Evolutionary conservation across 2,113 vertebrate genomes (phyloP), one percentile per base, ranked within the genome.

Genomic region (Odontophorus gujanensis): DNA sequence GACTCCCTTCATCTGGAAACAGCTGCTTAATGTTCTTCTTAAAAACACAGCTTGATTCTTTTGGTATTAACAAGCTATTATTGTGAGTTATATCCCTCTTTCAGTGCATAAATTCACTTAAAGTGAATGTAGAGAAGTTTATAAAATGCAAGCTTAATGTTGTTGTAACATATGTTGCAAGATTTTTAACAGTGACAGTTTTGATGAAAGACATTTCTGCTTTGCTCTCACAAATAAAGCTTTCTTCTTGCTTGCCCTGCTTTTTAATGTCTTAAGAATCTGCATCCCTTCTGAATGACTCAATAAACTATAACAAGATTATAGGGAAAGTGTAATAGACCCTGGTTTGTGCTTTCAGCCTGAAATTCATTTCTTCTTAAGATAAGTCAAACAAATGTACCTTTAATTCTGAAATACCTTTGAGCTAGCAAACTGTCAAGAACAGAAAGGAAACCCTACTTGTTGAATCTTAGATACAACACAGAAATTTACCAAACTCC

Each of bases 11-110:
- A 97, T 98, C 97, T 97, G 94, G 98, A 98, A 99, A 98, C 98
- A 99, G 98, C 98, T 99, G 98, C 97, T 99, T 99, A 99, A 99
- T 99, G 98, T 98, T 98, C 98, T 98, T 97, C 98, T 98, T 98
- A 98, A 98, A 99, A 98, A 98, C 98, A 98, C 97, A 95, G 96
- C 98, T 98, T 98, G 98, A 97, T 99, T 98, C 97, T 97, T 98
- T 98, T 81, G 95, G 98, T 98, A 98, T 99, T 99, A 99, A 98
- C 98, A 98, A 98, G 98, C 98, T 98, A 98, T 99, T 99, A 98
- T 97, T 97, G 96, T 98, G 98, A 99, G 96, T 98, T 98, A 99
- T 99, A 97, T 94, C 75, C 94, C 94, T 97, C 98, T 97, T 97
- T 97, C 96, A 96, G 96, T 97, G 96, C 96, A 98, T 98, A 98